Base-by-base conservation (phyloP, 2,888 invertebrate genomes). In the Cecidostiba fungosa region DNA sequence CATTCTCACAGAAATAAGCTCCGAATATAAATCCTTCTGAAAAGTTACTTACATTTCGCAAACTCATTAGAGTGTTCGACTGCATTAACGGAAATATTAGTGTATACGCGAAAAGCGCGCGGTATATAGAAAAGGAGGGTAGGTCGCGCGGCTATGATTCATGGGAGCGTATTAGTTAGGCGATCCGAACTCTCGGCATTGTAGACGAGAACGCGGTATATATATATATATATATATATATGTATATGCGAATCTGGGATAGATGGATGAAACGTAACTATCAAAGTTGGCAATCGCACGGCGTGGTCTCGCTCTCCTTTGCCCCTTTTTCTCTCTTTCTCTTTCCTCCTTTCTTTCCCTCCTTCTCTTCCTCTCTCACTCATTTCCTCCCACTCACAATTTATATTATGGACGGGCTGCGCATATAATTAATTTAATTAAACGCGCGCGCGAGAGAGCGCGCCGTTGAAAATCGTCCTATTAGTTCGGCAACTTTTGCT, bases 371-470 rank as follows among this genome's bases (percentile, higher is more conserved):
- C 81, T 84, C 89, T 86, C 81, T 74, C 77, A 59, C 77, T 76
- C 70, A 76, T 73, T 79, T 87, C 76, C 83, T 85, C 74, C 82
- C 91, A 90, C 84, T 86, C 87, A 90, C 91, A 92, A 92, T 92
- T 92, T 92, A 92, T 92, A 92, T 92, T 91, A 92, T 91, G 90
- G 89, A 88, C 91, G 90, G 90, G 91, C 89, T 90, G 92, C 91
- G 92, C 93, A 92, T 93, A 93, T 93, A 92, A 93, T 93, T 93
- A 93, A 93, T 92, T 93, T 93, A 93, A 93, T 93, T 93, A 93
- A 93, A 92, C 92, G 91, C 90, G 89, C 90, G 36, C 90, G 92
- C 92, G n/a, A n/a, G n/a, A n/a, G n/a, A n/a, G 91, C 90, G 89
- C 90, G 39, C 90, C 91, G 91, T 89, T 91, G 92, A 92, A 92